phyloP scores from a whole-genome alignment of 2,888 invertebrate genomes.

The Spicauda simplicius region DNA sequence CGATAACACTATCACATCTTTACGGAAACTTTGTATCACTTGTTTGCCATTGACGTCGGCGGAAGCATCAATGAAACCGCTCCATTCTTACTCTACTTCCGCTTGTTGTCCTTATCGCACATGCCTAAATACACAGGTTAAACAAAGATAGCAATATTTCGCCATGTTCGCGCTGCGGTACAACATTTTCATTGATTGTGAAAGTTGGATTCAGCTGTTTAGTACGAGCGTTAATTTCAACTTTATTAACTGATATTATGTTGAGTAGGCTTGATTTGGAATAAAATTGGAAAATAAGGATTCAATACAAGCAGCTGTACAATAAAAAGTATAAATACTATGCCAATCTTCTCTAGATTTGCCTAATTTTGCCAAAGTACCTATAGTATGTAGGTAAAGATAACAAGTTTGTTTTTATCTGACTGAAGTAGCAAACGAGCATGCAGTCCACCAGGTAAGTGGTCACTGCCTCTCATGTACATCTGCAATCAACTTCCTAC shows the following conservation, averaged over 20 bases:
- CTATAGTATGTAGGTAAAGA: too few relatives aligned
- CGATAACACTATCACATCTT: slow-evolving; percentile 19
- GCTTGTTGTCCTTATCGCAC: slow-evolving; percentile 61
- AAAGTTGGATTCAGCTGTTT: slow-evolving; percentile 54
- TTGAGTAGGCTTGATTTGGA: not conserved
- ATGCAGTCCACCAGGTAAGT: too few relatives aligned
- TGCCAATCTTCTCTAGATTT: too few relatives aligned
- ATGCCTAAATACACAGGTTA: slow-evolving; percentile 36
- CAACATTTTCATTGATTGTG: slow-evolving; percentile 59
- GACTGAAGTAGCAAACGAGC: too few relatives aligned
- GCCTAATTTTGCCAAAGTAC: too few relatives aligned
- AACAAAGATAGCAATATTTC: slow-evolving; percentile 51
- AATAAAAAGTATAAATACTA: too few relatives aligned
- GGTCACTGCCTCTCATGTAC: too few relatives aligned
- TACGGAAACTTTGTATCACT: slow-evolving; percentile 38
- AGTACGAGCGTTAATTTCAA: slow-evolving; percentile 32
- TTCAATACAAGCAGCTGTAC: too few relatives aligned
- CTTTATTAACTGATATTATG: slow-evolving; percentile 10
- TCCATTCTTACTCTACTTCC: slow-evolving; percentile 72
- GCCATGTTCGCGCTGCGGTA: slow-evolving; percentile 51
- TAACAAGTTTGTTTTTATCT: too few relatives aligned
- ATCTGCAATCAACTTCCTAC: too few relatives aligned
- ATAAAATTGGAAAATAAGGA: too few relatives aligned
- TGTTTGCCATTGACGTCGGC: slow-evolving; percentile 56
- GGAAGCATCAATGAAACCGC: slow-evolving; percentile 72